phyloP scores from a whole-genome alignment of 2,888 invertebrate species.

The Folsomia manolachei region DNA sequence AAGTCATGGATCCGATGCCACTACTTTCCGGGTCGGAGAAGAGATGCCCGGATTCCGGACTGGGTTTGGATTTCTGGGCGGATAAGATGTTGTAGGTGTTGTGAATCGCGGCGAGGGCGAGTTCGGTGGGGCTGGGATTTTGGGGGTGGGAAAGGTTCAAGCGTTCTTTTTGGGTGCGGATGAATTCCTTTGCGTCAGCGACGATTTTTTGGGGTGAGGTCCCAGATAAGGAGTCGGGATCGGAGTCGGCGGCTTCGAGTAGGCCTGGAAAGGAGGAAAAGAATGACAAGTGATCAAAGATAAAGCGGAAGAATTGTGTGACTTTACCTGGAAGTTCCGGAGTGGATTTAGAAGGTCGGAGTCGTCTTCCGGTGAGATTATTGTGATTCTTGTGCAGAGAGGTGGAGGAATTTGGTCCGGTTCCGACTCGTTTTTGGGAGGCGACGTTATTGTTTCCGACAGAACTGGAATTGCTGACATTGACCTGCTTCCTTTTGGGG shows the following conservation, averaged over 20 bases:
- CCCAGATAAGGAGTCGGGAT: neutral
- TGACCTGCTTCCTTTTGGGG: too few relatives aligned
- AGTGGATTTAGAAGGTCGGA: neutral
- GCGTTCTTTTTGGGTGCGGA: conserved; percentile 43
- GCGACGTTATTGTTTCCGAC: neutral
- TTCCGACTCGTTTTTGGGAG: too few relatives aligned
- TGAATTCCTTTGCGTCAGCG: conserved; percentile 46
- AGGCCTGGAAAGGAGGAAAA: neutral
- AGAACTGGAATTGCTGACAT: too few relatives aligned
- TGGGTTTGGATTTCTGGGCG: conserved; percentile 22
- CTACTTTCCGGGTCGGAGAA: conserved; percentile 48
- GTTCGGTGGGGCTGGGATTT: conserved; percentile 9
- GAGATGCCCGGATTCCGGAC: conserved; percentile 1
- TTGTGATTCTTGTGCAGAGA: neutral
- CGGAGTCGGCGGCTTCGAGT: neutral
- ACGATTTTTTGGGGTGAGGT: conserved; percentile 28
- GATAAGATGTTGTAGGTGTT: conserved; percentile 18
- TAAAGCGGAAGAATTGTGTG: neutral
- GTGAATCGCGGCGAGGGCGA: conserved; percentile 23
- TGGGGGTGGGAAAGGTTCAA: conserved; percentile 12
- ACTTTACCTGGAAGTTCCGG: neutral
- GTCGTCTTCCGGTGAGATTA: conserved; percentile 12
- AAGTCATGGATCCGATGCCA: conserved; percentile 35
- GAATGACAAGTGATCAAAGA: too few relatives aligned
- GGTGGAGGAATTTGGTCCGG: too few relatives aligned